A percentile compares a stretch with the other conserved stretches of the same genome.
Evolutionary conservation across 2,888 invertebrate genomes (phyloP).

Genomic region (Eledone cirrhosa): DNA sequence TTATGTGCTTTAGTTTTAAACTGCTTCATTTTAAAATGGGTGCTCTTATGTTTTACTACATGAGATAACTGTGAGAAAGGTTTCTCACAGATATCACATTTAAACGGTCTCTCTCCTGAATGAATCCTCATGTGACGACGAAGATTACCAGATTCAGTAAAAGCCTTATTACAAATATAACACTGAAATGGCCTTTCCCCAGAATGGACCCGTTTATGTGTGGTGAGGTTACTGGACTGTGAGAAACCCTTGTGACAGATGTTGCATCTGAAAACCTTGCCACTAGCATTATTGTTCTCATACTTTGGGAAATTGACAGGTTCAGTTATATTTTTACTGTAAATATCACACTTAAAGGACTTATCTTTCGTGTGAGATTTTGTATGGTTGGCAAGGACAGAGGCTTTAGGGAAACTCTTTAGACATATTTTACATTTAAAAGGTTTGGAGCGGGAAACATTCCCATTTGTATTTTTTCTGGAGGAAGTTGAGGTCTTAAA

Average conservation of each 20-base stretch:
- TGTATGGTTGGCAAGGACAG: neutral
- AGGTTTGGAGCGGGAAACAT: neutral
- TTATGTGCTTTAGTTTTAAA: conserved; percentile 1
- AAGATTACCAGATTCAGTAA: neutral
- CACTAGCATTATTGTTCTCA: neutral
- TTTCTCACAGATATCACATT: conserved; percentile 7
- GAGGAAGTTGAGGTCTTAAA: neutral
- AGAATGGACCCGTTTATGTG: neutral
- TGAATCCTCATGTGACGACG: conserved; percentile 5
- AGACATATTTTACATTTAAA: conserved; percentile 15
- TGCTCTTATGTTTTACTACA: neutral
- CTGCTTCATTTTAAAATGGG: neutral
- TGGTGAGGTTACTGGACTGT: neutral
- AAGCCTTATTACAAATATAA: neutral
- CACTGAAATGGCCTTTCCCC: conserved; percentile 2
- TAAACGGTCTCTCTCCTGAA: conserved; percentile 14
- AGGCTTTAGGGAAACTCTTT: neutral
- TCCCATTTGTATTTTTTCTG: too few species aligned
- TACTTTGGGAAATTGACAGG: neutral
- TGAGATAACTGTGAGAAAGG: conserved; percentile 1
- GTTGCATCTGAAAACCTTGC: neutral
- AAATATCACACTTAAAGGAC: conserved; percentile 11
- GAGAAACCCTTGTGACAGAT: conserved; percentile 19
- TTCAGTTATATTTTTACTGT: neutral
- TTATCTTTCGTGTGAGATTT: neutral